phyloP scores from a whole-genome alignment of 2,797 vertebrate genomes.

The Carduelis carduelis region DNA sequence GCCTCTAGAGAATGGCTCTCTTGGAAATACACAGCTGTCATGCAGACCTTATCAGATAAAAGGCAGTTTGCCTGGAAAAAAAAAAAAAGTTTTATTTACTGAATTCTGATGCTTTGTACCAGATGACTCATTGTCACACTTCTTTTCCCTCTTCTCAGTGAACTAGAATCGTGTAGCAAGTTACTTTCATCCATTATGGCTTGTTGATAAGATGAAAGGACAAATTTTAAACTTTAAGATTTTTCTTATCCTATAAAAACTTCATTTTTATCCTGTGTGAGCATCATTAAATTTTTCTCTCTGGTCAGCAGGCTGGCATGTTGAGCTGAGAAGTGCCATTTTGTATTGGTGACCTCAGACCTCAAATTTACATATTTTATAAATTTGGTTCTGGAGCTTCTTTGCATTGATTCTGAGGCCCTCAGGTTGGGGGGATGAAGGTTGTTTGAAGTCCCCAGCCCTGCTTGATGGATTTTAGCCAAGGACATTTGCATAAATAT shows the following conservation, averaged over 20 bases:
- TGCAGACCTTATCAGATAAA: slow-evolving; percentile 13
- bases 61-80: not conserved
- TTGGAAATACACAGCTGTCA: not conserved
- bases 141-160: slow-evolving; percentile 2
- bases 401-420: not conserved
- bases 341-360: not conserved
- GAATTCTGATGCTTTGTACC: slow-evolving; percentile 20
- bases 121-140: slow-evolving; percentile 46
- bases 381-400: not conserved
- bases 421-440: not conserved
- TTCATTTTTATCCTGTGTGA: not conserved
- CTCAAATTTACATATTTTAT: not conserved
- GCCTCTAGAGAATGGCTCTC: not conserved
- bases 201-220: slow-evolving; percentile 10
- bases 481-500: not conserved
- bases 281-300: not conserved
- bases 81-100: slow-evolving; percentile 14
- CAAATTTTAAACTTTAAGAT: not conserved
- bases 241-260: not conserved
- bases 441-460: not conserved
- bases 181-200: slow-evolving; percentile 6
- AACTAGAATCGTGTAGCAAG: not conserved
- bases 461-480: not conserved
- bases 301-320: not conserved
- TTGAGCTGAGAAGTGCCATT: not conserved